A percentile compares a stretch with the other conserved stretches of the same genome.
These are phyloP conservation scores for Zalophus californianus DNA, from an alignment of 2,797 vertebrate genomes.

Conservation along the genomic window DNA sequence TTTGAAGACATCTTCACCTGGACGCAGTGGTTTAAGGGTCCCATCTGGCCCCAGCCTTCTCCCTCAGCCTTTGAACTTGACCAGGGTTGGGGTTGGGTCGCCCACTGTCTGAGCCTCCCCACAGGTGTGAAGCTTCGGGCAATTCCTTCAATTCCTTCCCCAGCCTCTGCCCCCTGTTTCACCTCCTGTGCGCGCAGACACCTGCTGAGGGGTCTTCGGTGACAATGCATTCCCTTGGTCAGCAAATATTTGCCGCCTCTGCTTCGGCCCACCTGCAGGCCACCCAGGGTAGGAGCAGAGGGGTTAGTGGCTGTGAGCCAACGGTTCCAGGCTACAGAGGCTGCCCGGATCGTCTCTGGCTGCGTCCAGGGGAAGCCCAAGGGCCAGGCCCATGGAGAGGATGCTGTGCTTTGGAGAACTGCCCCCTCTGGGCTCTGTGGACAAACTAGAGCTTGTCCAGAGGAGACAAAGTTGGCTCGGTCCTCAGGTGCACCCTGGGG, in stretches of 20 bases:
- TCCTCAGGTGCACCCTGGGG: not conserved
- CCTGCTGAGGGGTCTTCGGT: constrained; percentile 62
- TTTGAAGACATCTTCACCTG: not conserved
- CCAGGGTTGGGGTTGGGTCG: not conserved
- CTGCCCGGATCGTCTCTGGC: not conserved
- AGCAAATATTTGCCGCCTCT: constrained; percentile 75
- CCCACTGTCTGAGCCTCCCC: not conserved
- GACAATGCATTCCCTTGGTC: constrained; percentile 67
- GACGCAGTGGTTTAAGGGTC: not conserved
- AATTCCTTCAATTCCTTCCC: constrained; percentile 12
- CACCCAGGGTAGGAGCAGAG: constrained; percentile 61
- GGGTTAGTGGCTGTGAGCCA: not conserved
- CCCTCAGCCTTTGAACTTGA: constrained; percentile 69
- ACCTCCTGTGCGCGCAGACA: constrained; percentile 42
- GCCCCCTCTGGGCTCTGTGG: not conserved
- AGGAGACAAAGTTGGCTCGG: not conserved
- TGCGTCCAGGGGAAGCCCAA: not conserved
- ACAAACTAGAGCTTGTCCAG: not conserved
- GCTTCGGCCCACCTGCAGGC: constrained; percentile 60
- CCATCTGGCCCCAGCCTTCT: not conserved
- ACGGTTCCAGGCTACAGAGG: not conserved
- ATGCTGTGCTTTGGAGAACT: not conserved
- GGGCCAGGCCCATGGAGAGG: not conserved
- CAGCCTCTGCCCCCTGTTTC: constrained; percentile 41
- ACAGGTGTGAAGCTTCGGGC: constrained; percentile 46